phyloP scores from a whole-genome alignment of 2,888 invertebrate genomes.

The Coleophora flavipennella region DNA sequence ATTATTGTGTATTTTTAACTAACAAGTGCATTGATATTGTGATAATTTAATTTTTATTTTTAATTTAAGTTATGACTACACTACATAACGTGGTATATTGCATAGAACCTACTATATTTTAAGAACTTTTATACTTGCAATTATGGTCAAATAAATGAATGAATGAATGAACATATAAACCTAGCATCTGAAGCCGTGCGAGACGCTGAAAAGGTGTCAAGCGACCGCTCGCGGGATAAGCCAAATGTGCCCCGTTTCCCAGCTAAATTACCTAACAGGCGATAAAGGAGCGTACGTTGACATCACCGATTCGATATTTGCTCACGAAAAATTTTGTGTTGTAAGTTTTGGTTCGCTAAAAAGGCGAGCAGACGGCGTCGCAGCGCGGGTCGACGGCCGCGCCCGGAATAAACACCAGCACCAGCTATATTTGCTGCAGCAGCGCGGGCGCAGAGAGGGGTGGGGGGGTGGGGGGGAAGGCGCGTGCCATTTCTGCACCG shows the following conservation, averaged over 20 bases:
- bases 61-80: too few species aligned
- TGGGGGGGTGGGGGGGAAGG: conserved; percentile 36
- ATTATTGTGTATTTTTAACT: too few species aligned
- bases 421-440: conserved; percentile 69
- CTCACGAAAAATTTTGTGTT: conserved; percentile 61
- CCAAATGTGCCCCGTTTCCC: not conserved
- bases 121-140: too few species aligned
- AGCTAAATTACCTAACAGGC: not conserved
- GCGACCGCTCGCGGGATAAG: too few species aligned
- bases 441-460: conserved; percentile 49
- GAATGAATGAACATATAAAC: too few species aligned
- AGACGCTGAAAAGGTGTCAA: too few species aligned
- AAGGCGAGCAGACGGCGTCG: conserved; percentile 72
- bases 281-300: conserved; percentile 40
- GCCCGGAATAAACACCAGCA: conserved; percentile 68
- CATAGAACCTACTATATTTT: too few species aligned
- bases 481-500: conserved; percentile 71
- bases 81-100: too few species aligned
- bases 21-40: too few species aligned
- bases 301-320: conserved; percentile 44
- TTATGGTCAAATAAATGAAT: too few species aligned
- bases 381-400: conserved; percentile 71
- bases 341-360: conserved; percentile 62
- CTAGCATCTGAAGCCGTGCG: too few species aligned
- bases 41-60: too few species aligned